A percentile compares a stretch with the other conserved stretches of the same genome.
These are phyloP conservation scores for Orthosia cruda DNA, from an alignment of 2,888 invertebrate species.

Conservation along the genomic window DNA sequence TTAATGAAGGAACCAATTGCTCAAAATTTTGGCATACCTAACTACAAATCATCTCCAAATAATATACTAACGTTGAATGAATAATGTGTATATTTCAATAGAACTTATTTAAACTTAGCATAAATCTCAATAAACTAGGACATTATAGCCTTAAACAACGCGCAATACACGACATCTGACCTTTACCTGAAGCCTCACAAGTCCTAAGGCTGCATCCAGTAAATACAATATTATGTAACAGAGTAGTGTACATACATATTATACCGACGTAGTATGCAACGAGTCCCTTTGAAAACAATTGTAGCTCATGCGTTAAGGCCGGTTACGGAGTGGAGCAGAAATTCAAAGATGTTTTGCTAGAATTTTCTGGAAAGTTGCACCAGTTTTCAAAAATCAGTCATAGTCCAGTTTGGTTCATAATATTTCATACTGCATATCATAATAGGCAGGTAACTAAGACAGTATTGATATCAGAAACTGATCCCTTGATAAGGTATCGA, in stretches of 20 bases:
- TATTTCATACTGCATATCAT: background rate
- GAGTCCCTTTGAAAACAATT: background rate
- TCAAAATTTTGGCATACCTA: background rate
- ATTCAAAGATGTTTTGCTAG: background rate
- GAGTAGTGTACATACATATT: background rate
- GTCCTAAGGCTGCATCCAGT: conserved; percentile 7
- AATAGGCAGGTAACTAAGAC: background rate
- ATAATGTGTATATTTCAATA: no score
- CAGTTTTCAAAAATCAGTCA: background rate
- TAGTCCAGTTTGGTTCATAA: background rate
- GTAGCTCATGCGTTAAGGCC: background rate
- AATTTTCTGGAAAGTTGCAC: background rate
- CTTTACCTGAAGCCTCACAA: conserved; percentile 41
- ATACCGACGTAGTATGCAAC: background rate
- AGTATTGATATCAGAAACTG: background rate
- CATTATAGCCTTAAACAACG: background rate
- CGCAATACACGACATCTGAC: conserved; percentile 2
- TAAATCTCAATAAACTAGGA: background rate
- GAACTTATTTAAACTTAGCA: no score
- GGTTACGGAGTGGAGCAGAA: no score
- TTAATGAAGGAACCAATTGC: background rate
- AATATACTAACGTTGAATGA: no score
- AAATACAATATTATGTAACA: conserved; percentile 1
- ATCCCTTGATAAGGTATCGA: background rate
- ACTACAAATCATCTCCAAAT: no score